Conservation (phyloP, 2,888 invertebrate genomes). For the Drosophila buzzatii region DNA sequence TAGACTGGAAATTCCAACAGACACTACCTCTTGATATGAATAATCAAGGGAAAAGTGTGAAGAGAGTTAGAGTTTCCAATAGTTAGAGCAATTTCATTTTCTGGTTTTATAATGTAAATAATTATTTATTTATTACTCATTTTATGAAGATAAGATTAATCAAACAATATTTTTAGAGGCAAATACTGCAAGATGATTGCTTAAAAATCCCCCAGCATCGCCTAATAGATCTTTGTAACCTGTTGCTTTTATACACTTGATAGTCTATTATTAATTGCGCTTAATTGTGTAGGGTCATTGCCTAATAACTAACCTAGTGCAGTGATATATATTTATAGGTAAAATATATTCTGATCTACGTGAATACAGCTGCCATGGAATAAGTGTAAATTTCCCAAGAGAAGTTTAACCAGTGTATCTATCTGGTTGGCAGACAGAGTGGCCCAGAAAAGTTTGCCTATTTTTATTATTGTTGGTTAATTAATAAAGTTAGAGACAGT, state of each 20-base stretch:
- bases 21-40: background rate
- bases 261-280: conserved; percentile 15
- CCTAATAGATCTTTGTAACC: background rate
- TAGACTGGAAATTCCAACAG: background rate
- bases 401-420: conserved; percentile 61
- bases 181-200: background rate
- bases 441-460: conserved; percentile 41
- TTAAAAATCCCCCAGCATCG: background rate
- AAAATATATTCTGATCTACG: background rate
- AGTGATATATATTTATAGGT: conserved; percentile 4
- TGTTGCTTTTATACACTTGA: conserved; percentile 7
- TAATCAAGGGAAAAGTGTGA: background rate
- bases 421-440: conserved; percentile 21
- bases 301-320: conserved; percentile 19
- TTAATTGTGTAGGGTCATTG: conserved; percentile 34
- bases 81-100: background rate
- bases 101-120: background rate
- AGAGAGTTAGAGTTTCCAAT: background rate
- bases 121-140: background rate
- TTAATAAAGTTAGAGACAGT: conserved; percentile 75
- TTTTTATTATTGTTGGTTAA: conserved; percentile 64
- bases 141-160: too few relatives aligned
- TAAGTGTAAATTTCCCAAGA: conserved; percentile 19
- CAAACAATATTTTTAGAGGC: background rate
- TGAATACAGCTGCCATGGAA: background rate